Percentiles rank a stretch among this genome's conserved stretches.
These are phyloP conservation scores for Philaethria dido DNA, from an alignment of 2,888 invertebrate species.

Conservation along the genomic window DNA sequence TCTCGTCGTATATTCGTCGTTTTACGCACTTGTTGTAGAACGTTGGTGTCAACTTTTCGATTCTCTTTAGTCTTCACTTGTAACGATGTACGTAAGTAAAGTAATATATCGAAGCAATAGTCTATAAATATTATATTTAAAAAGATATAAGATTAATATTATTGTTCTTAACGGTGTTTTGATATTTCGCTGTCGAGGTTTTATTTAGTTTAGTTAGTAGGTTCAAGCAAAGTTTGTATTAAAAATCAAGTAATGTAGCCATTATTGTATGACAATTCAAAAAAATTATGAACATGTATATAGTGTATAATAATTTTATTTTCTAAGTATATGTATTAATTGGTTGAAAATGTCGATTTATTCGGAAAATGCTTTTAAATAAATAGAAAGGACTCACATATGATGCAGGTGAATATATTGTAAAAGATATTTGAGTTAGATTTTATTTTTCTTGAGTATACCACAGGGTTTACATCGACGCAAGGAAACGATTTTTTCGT, in stretches of 20 bases:
- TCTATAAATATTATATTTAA: neutral
- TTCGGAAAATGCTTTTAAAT: neutral
- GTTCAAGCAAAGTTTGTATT: neutral
- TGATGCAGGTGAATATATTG: neutral
- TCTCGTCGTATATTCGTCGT: constrained; percentile 6
- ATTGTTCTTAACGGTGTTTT: constrained; percentile 7
- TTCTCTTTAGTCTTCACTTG: constrained; percentile 14
- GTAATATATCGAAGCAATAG: constrained; percentile 13
- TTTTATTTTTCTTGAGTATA: no score
- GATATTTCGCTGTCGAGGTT: neutral
- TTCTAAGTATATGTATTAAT: neutral
- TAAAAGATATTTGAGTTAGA: no score
- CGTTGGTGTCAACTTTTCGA: constrained; percentile 9
- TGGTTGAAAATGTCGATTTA: neutral
- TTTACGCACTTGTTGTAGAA: constrained; percentile 20
- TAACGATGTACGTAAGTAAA: constrained; percentile 2
- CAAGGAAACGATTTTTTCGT: no score
- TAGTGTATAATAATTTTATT: neutral
- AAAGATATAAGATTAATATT: neutral
- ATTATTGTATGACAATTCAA: neutral
- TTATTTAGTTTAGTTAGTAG: neutral
- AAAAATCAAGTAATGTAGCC: neutral
- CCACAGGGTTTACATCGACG: no score
- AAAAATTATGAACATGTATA: neutral
- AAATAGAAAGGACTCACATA: neutral